Conservation (phyloP, 37 sponge, comb jelly and placozoan species). For the Beroe forskalii region DNA sequence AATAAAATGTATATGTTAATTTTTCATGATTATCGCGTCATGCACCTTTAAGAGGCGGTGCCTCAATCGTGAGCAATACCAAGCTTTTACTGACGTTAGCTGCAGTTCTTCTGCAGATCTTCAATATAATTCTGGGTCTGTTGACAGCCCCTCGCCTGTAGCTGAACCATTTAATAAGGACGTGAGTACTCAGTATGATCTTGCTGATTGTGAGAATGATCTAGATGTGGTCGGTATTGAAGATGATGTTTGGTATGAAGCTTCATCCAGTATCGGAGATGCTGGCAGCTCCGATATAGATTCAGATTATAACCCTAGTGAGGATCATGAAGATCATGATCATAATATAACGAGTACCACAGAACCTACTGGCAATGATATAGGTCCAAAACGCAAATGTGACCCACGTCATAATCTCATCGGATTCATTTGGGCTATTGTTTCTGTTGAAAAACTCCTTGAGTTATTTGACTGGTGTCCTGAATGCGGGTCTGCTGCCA, state of each 20-base stretch:
- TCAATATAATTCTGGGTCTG: no score
- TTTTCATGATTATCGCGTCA: no score
- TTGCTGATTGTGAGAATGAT: no score
- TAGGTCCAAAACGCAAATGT: neutral
- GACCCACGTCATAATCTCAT: neutral
- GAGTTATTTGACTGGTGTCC: neutral
- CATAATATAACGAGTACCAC: neutral
- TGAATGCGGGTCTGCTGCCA: neutral
- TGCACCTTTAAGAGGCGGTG: no score
- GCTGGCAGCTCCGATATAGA: neutral
- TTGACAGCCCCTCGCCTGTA: no score
- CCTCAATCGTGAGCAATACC: no score
- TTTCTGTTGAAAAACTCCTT: neutral
- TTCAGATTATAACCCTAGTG: neutral
- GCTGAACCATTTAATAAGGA: no score
- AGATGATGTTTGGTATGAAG: neutral
- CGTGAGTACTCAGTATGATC: no score
- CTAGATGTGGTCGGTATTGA: neutral
- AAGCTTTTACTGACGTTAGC: no score
- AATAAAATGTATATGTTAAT: no score
- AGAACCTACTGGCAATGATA: no score
- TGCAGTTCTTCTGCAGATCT: no score
- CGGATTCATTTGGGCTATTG: neutral
- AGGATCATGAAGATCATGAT: neutral
- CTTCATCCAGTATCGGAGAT: neutral